Conservation (phyloP, 1,140 invertebrate genomes). For the Protaetia brevitarsis region DNA sequence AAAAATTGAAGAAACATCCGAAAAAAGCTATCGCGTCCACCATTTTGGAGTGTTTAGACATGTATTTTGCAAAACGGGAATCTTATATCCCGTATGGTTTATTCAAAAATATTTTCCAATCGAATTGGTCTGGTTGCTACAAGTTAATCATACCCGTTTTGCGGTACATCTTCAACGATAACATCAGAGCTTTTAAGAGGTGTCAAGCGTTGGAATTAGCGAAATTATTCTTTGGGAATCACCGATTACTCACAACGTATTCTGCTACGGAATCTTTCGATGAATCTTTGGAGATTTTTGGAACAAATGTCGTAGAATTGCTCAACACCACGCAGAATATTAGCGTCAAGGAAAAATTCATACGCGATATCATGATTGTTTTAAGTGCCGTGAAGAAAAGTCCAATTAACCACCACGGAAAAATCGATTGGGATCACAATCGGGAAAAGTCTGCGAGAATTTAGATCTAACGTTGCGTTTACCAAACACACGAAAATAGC, state of each 20-base stretch:
- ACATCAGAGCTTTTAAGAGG: slow-evolving; percentile 60
- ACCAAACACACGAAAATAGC: slow-evolving; percentile 50
- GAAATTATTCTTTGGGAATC: slow-evolving; percentile 58
- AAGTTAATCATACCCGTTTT: slow-evolving; percentile 55
- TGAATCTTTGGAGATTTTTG: slow-evolving; percentile 30
- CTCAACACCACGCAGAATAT: slow-evolving; percentile 24
- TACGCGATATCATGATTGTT: slow-evolving; percentile 48
- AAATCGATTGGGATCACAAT: slow-evolving; percentile 48
- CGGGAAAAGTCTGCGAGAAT: slow-evolving; percentile 43
- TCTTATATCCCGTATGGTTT: slow-evolving; percentile 61
- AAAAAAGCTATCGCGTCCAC: not conserved
- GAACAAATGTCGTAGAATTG: slow-evolving; percentile 47
- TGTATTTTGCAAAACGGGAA: slow-evolving; percentile 61
- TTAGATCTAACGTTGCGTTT: slow-evolving; percentile 43
- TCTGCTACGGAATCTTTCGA: not conserved
- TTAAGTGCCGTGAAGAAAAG: slow-evolving; percentile 48
- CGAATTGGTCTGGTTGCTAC: slow-evolving; percentile 61
- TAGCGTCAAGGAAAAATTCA: slow-evolving; percentile 47
- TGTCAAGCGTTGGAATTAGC: slow-evolving; percentile 64
- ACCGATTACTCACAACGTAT: slow-evolving; percentile 46
- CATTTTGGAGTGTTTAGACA: slow-evolving; percentile 50
- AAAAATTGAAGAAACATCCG: slow-evolving; percentile 44
- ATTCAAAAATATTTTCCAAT: slow-evolving; percentile 61
- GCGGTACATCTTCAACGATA: slow-evolving; percentile 58
- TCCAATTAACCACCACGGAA: slow-evolving; percentile 35